Evolutionary conservation across 2,888 invertebrate species (phyloP).

Genomic region (Salpingus planirostris): DNA sequence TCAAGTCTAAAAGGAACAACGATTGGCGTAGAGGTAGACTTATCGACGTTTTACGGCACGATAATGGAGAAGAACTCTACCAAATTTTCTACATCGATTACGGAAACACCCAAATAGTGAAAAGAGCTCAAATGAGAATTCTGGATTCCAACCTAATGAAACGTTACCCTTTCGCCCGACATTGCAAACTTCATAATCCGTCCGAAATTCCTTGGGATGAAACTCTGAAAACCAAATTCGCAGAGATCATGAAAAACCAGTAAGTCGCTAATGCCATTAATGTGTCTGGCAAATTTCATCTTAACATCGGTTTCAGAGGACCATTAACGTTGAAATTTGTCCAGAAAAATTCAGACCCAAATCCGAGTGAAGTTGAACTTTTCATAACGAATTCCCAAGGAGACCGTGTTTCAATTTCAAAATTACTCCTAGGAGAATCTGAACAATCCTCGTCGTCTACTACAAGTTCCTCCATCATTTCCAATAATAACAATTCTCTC

Average conservation of each 20-base stretch:
- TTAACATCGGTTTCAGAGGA: no score
- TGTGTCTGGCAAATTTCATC: no score
- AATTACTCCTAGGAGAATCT: no score
- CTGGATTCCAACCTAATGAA: no score
- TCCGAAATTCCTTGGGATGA: conserved; percentile 44
- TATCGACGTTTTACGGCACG: conserved; percentile 25
- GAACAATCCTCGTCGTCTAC: no score
- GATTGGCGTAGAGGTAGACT: conserved; percentile 62
- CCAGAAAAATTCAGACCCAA: no score
- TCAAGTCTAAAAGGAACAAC: conserved; percentile 42
- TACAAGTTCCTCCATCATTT: conserved; percentile 27
- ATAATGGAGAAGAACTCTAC: conserved; percentile 32
- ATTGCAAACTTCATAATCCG: conserved; percentile 54
- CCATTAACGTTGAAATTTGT: no score
- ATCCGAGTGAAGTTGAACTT: no score
- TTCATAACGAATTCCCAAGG: no score
- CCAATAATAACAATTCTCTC: no score
- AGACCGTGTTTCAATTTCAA: no score
- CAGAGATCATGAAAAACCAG: conserved; percentile 54
- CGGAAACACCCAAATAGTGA: conserved; percentile 47
- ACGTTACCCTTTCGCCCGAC: conserved; percentile 47
- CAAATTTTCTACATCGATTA: conserved; percentile 57
- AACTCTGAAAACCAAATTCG: conserved; percentile 49
- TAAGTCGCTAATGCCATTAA: conserved; percentile 33
- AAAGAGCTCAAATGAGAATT: conserved; percentile 46